Base-by-base conservation (phyloP, 2,113 vertebrate genomes). In the Hoplias malabaricus region DNA sequence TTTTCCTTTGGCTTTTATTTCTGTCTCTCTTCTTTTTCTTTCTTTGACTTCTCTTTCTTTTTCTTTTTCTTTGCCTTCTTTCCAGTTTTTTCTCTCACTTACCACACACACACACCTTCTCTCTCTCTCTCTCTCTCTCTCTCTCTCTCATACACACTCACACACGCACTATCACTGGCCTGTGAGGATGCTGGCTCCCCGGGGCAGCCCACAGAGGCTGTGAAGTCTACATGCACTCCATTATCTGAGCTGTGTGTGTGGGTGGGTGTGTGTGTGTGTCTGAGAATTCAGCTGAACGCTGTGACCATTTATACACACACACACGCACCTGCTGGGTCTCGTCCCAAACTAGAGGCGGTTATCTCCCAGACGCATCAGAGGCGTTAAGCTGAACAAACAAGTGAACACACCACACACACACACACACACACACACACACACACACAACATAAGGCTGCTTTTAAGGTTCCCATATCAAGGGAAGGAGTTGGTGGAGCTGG, bases 151-250 rank as follows among this genome's bases (percentile, higher is more conserved):
- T 38, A 38, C 83, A 84, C 82, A 57, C 84, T 84, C 77, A 80
- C 75, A 73, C 73, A 78, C 29, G 1, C 72, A 77, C 78, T 74
- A 86, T 84, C 82, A 80, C 80, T 87, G 57, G 84, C 42, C 65
- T 86, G 83, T 65, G 80, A 80, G 86, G 84, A 88, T 79, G 70
- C 80, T 57, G n/a, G 63, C 74, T 78, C 78, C 84, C 84, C 69
- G 85, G 83, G 84, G 85, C 87, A 85, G 57, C 88, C 84, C 69
- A 82, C 82, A 71, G 84, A 16, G 86, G 78, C 75, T 90, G 82
- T 89, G 87, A 92, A 88, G 88, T 88, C 84, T 63, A 83, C 81
- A 83, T 85, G 84, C 83, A 90, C 74, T 80, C 69, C 59, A 84
- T 90, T 87, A 88, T 85, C 84, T 74, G 56, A 79, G 69, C 59